Evolutionary conservation across 2,113 vertebrate species (phyloP).

Genomic region (Gorsachius goisagi): DNA sequence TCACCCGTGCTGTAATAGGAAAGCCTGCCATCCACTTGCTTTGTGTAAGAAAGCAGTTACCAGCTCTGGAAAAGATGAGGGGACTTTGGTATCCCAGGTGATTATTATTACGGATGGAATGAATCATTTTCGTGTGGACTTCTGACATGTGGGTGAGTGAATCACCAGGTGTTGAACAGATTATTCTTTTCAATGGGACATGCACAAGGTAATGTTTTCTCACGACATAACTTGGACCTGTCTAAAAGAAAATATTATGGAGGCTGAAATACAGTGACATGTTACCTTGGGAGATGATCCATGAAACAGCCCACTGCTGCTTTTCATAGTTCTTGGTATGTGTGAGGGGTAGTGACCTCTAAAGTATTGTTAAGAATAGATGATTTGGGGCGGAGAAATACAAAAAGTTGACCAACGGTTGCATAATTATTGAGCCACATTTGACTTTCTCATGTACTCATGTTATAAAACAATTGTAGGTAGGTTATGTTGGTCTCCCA

Average conservation of each 20-base stretch:
- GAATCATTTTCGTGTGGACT: slow-evolving; percentile 62
- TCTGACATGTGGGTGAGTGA: slow-evolving; percentile 44
- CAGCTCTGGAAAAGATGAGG: slow-evolving; percentile 56
- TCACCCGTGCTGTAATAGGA: accelerated
- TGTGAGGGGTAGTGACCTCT: not conserved
- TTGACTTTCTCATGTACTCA: not conserved
- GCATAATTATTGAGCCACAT: accelerated
- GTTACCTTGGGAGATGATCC: not conserved
- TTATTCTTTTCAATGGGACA: slow-evolving; percentile 22
- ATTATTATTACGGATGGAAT: slow-evolving; percentile 17
- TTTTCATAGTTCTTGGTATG: not conserved
- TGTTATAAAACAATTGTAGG: not conserved
- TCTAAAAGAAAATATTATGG: not conserved
- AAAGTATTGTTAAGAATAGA: not conserved
- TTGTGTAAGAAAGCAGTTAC: not conserved
- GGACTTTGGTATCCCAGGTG: slow-evolving; percentile 46
- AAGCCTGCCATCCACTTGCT: not conserved
- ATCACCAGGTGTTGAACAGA: slow-evolving; percentile 67
- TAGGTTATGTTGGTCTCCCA: not conserved
- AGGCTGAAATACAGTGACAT: not conserved
- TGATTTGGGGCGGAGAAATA: accelerated
- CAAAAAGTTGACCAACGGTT: not conserved
- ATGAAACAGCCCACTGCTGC: not conserved
- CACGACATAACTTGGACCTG: not conserved
- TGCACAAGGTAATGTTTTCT: not conserved